Base-by-base conservation (phyloP, 2,888 invertebrate species). In the Spatulosminthurus flaviceps region DNA sequence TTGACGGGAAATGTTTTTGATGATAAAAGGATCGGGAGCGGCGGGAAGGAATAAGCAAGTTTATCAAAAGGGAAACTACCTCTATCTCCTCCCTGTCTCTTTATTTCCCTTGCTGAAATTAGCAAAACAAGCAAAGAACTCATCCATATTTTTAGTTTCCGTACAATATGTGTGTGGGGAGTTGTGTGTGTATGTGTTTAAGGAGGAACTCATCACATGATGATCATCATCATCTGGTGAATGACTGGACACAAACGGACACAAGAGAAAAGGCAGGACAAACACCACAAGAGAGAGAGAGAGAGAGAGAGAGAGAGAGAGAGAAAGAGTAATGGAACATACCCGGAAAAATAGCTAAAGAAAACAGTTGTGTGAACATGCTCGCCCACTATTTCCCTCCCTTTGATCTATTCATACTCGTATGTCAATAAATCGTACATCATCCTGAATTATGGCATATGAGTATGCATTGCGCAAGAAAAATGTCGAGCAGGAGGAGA, bases 371-470 rank as follows among this genome's bases (percentile, higher is more conserved):
- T 74, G 74, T 61, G 74, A 74, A 74, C 51, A 51, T n/a, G 74
- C 61, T 21, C 61, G 74, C 34, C 61, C 34, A 16, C 61, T 34
- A 61, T 60, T 61, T 29, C 61, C 34, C 61, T 73, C 22, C 29
- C 74, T 74, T 74, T 74, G 74, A 74, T 74, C 74, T 74, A 74
- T 74, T 74, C 74, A 74, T 74, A 61, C 61, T 61, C 28, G 34
- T 34, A 74, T 74, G 61, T 74, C 74, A 74, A 74, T 74, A 74
- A 61, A 72, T 72, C 42, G 24, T 74, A 61, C 51, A 51, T 26
- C 24, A 19, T 29, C 72, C 1, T 26, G n/a, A 16, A n/a, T 72
- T 42, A 21, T 42, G 43, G 19, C 22, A 51, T 13, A 19, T 24
- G 24, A 16, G 41, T 70, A n/a, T 34, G 70, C 22, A 70, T 29